A percentile compares a stretch with the other conserved stretches of the same genome.
Conservation (phyloP, 2,888 invertebrate genomes). For the Volucella zonaria region DNA sequence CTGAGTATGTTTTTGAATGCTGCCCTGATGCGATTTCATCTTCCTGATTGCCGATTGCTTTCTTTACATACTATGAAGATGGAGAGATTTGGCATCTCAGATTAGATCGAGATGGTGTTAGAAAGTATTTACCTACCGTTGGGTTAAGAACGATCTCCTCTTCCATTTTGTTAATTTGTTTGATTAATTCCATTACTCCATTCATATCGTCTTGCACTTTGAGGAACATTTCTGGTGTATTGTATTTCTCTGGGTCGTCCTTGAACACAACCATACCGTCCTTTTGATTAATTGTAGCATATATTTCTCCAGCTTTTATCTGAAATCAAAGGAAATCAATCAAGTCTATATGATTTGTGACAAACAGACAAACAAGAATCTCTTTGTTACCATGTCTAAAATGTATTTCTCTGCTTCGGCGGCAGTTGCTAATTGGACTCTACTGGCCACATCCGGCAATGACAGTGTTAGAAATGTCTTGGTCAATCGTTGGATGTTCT, state of each 20-base stretch:
- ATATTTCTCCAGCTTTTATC: conserved; percentile 98
- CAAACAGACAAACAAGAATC: too few relatives aligned
- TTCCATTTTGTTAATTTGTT: conserved; percentile 95
- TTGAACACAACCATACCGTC: conserved; percentile 99
- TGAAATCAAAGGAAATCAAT: conserved; percentile 79
- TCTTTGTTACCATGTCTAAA: conserved; percentile 92
- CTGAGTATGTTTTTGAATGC: conserved; percentile 81
- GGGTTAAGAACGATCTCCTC: conserved; percentile 97
- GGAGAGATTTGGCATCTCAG: neutral
- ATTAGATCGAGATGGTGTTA: conserved; percentile 73
- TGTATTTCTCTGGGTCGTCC: conserved; percentile 97
- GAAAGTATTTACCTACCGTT: conserved; percentile 83
- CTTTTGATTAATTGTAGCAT: conserved; percentile 97
- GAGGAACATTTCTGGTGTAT: conserved; percentile 93
- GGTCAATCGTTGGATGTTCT: conserved; percentile 97
- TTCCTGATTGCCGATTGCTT: conserved; percentile 85
- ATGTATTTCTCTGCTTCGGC: conserved; percentile 96
- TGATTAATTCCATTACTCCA: conserved; percentile 93
- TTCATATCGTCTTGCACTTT: conserved; percentile 93
- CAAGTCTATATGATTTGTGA: too few relatives aligned
- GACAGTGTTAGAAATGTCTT: conserved; percentile 89
- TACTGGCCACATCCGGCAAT: conserved; percentile 88
- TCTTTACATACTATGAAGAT: conserved; percentile 85
- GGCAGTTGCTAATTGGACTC: conserved; percentile 93
- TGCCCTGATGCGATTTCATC: conserved; percentile 83